phyloP scores from a whole-genome alignment of 2,113 vertebrate genomes.

The Mormyrus iriodes region DNA sequence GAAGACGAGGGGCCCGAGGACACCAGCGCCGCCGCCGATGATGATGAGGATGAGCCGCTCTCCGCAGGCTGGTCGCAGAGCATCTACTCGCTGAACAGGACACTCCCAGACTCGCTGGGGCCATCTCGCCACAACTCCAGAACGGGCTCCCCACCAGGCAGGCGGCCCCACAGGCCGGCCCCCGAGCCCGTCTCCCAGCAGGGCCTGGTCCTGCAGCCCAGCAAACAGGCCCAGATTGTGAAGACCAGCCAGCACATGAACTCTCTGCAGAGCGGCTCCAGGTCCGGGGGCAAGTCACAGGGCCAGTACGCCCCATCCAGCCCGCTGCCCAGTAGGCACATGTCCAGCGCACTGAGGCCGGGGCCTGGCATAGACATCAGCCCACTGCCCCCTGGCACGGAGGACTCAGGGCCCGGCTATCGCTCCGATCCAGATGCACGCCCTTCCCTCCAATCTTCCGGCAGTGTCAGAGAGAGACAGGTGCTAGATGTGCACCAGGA shows the following conservation, averaged over 20 bases:
- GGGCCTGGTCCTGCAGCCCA: constrained; percentile 67
- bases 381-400: constrained; percentile 23
- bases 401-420: constrained; percentile 16
- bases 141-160: constrained; percentile 52
- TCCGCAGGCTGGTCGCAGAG: constrained; percentile 56
- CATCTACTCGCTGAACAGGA: constrained; percentile 62
- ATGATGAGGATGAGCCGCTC: constrained; percentile 54
- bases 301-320: constrained; percentile 71
- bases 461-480: constrained; percentile 67
- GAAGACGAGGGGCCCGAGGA: constrained; percentile 39
- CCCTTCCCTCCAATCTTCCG: constrained; percentile 43
- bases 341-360: constrained; percentile 53
- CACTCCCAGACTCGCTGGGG: constrained; percentile 62
- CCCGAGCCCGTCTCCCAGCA: constrained; percentile 54
- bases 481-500: constrained; percentile 50
- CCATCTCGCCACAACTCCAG: constrained; percentile 56
- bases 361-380: constrained; percentile 54
- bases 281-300: constrained; percentile 55
- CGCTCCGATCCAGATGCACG: constrained; percentile 51
- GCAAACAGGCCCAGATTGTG: constrained; percentile 76
- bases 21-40: not conserved
- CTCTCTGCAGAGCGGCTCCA: constrained; percentile 60
- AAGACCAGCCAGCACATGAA: constrained; percentile 81
- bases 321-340: constrained; percentile 64
- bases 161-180: constrained; percentile 43